Evolutionary conservation across 2,797 vertebrate species (phyloP), one percentile per base, ranked within the genome.

Genomic region (Sebastes kiyomatsui): DNA sequence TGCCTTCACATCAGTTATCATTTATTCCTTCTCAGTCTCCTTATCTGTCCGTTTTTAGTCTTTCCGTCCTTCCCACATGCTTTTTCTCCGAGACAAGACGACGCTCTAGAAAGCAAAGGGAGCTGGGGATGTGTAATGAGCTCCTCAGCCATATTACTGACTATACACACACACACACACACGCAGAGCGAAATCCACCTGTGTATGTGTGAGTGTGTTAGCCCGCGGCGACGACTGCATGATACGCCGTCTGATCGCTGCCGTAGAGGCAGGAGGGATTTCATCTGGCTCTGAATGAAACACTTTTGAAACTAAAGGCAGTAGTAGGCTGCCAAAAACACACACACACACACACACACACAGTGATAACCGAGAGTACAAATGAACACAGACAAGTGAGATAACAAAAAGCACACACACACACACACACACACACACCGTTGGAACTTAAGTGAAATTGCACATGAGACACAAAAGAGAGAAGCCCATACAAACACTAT

Each of bases 191-290:
- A 80, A 88, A 88, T 62, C 86, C 84, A 91, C 87, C 87, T 88
- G 87, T 58, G 72, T 80, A 13, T 70, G 22, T 7, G 42, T 52
- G 42, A 7, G 42, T 11, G 42, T 2, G 42, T n/a, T 85, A 72
- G 95, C 92, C 92, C 32, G 82, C 77, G 73, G 92, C 83, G 28
- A 87, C 33, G 72, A 87, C 93, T 90, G 81, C 96, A 94, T 94
- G 95, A 94, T 96, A 94, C 92, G 93, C 58, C 84, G 83, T 90
- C 82, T 91, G 87, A 94, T 88, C 83, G 92, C 85, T 60, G 75
- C 84, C 25, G 59, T 79, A 32, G 80, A 85, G 79, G 79, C 89
- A 73, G 84, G 65, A 83, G 90, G 86, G 87, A 90, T 93, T 93
- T 94, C 69, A 88, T 87, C 85, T 92, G 92, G 92, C 86, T 90